Evolutionary conservation across 2,113 vertebrate genomes (phyloP), one percentile per base, ranked within the genome.

Genomic region (Sorex araneus): DNA sequence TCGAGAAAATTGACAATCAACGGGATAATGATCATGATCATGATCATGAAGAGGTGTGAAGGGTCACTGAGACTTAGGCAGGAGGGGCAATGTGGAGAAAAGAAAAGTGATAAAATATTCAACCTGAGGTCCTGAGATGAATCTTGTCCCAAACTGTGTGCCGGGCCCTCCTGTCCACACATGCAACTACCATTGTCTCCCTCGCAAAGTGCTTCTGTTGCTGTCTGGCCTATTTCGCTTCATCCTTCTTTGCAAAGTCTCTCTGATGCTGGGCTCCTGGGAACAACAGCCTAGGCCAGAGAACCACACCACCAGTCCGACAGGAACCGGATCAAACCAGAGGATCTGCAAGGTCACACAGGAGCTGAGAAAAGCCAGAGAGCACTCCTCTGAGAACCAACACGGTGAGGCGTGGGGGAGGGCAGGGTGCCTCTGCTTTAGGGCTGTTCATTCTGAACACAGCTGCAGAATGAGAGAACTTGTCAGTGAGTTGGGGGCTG

Each of bases 351-450:
- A 74, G n/a, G 47, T 45, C 30, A 8, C 4, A 0, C 1, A 28
- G 16, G 6, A 69, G 30, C 16, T 12, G 28, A 69, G 13, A 85
- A 36, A 89, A 10, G 6, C 2, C 28, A 32, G 47, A 54, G 18
- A 32, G 16, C 19, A 67, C 73, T 2, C 25, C 34, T 8, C 23
- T 3, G 3, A 45, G 23, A 30, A 32, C 28, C 67, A 57, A 32
- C 13, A 57, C 10, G 0, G 0, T 13, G 25, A 67, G 9, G 63
- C 45, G 12, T 4, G 19, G 30, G 66, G 13, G 3, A 19, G 8
- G 34, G 0, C 10, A 76, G 19, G 73, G 45, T 28, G 10, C 13
- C 3, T 54, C 36, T 34, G 16, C 13, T 70, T 50, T 19, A 23
- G 78, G 75, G 47, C 28, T 4, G 28, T 19, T 63, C 11, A 50